These are phyloP conservation scores for Acronicta psi DNA, from an alignment of 2,888 invertebrate species.

Conservation along the genomic window DNA sequence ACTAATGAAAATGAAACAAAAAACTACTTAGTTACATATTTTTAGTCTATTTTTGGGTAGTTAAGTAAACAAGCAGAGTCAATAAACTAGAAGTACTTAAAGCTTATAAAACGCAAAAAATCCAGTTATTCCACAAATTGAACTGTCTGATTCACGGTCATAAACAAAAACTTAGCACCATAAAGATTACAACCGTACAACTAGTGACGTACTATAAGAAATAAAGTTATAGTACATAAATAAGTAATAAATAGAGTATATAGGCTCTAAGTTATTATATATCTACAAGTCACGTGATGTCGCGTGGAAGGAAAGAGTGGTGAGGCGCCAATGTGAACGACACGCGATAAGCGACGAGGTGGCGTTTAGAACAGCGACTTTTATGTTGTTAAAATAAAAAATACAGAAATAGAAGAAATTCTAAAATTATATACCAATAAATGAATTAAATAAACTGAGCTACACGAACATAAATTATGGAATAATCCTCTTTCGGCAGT, in stretches of 20 bases:
- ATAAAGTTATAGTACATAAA: slow-evolving; percentile 64
- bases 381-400: no score
- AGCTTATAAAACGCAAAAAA: neutral
- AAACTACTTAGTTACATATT: no score
- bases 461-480: no score
- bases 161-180: slow-evolving; percentile 44
- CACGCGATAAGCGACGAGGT: neutral
- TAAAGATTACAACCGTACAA: slow-evolving; percentile 33
- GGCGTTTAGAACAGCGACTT: neutral
- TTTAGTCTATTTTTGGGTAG: no score
- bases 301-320: slow-evolving; percentile 72
- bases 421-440: no score
- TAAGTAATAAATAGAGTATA: slow-evolving; percentile 68
- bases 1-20: no score
- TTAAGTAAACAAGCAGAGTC: no score
- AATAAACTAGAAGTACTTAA: no score
- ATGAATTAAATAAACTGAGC: no score
- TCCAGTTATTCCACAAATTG: neutral
- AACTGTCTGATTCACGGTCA: slow-evolving; percentile 27
- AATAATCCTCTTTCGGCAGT: no score
- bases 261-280: slow-evolving; percentile 61
- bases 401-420: no score
- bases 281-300: slow-evolving; percentile 68
- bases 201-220: slow-evolving; percentile 55
- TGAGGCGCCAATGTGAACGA: slow-evolving; percentile 57